These are phyloP conservation scores for Artemia franciscana DNA, from an alignment of 1,140 invertebrate species.

Conservation along the genomic window DNA sequence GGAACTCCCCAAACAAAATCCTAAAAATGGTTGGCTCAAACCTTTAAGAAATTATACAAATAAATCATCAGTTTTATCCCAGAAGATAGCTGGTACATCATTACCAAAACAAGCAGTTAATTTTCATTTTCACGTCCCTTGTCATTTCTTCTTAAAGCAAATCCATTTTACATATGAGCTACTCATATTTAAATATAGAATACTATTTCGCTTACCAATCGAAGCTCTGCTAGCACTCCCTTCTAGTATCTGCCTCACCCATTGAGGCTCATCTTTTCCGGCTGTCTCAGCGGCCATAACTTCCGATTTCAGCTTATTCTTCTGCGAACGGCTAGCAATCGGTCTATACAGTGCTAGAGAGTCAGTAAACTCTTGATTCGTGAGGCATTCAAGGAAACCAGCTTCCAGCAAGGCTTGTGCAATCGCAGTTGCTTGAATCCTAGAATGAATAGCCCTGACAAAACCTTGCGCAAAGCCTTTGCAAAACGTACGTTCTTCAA, in stretches of 20 bases:
- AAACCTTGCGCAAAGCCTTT: too few species aligned
- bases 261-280: slow-evolving; percentile 29
- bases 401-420: slow-evolving; percentile 57
- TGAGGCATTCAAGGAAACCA: slow-evolving; percentile 44
- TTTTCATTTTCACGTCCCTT: background rate
- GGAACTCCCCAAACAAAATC: too few species aligned
- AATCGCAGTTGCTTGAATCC: slow-evolving; percentile 48
- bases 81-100: too few species aligned
- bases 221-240: slow-evolving; percentile 17
- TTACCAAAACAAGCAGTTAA: background rate
- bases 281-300: background rate
- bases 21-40: too few species aligned
- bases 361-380: slow-evolving; percentile 31
- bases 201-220: background rate
- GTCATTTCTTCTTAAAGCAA: background rate
- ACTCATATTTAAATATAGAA: background rate
- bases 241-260: slow-evolving; percentile 41
- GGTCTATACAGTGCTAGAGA: slow-evolving; percentile 32
- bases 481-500: too few species aligned
- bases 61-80: too few species aligned
- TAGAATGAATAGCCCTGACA: too few species aligned
- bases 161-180: background rate
- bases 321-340: slow-evolving; percentile 12
- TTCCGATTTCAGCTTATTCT: background rate
- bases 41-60: too few species aligned